These are phyloP conservation scores for Euproctis similis DNA, from an alignment of 2,888 invertebrate species.

Conservation along the genomic window DNA sequence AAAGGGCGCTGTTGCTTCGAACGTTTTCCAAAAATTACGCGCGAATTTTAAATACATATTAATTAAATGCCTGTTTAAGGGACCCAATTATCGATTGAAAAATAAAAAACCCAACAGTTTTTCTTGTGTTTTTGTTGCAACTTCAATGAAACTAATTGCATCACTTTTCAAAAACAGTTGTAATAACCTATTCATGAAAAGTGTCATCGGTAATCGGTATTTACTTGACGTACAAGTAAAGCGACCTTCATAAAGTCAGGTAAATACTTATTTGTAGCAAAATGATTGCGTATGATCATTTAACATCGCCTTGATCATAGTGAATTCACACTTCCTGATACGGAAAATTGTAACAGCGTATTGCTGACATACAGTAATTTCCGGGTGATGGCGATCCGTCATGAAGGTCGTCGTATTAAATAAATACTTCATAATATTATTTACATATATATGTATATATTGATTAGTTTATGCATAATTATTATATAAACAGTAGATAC, in stretches of 20 bases:
- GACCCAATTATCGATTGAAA: too few species aligned
- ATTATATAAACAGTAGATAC: constrained; percentile 22
- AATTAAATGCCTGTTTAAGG: too few species aligned
- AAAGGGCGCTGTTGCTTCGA: too few species aligned
- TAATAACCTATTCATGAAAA: too few species aligned
- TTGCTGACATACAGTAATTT: constrained; percentile 55
- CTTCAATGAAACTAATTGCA: too few species aligned
- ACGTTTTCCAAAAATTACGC: too few species aligned
- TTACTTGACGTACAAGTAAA: too few species aligned
- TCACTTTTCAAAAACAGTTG: too few species aligned
- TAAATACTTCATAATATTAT: constrained; percentile 39
- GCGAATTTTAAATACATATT: too few species aligned
- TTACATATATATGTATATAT: constrained; percentile 40
- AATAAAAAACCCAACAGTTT: too few species aligned
- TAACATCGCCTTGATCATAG: constrained; percentile 56
- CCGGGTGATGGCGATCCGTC: constrained; percentile 61
- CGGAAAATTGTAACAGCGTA: constrained; percentile 67
- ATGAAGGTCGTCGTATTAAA: constrained; percentile 53
- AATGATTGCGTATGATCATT: constrained; percentile 49
- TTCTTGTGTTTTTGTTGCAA: too few species aligned
- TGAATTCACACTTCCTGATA: constrained; percentile 63
- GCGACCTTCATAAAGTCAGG: constrained; percentile 18
- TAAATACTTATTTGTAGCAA: constrained; percentile 22
- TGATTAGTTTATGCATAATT: constrained; percentile 23
- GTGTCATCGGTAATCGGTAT: too few species aligned